Evolutionary conservation across 2,888 invertebrate genomes (phyloP).

Genomic region (Apotomis capreana): DNA sequence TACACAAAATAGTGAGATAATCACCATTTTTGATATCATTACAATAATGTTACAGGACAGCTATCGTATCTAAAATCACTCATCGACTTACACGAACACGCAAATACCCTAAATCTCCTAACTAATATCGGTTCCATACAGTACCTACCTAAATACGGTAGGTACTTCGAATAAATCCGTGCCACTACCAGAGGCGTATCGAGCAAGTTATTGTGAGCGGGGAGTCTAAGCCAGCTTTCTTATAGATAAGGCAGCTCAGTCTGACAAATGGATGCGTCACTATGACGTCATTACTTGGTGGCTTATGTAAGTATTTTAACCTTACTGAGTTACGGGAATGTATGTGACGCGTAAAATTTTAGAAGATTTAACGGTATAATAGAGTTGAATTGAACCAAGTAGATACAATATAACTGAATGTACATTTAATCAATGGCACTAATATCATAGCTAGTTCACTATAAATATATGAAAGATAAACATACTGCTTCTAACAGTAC

Average conservation of each 20-base stretch:
- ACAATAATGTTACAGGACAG: no score
- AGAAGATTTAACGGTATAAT: no score
- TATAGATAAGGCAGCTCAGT: slow-evolving; percentile 73
- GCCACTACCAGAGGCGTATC: slow-evolving; percentile 55
- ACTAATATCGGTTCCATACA: slow-evolving; percentile 10
- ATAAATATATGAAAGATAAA: no score
- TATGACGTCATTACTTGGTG: slow-evolving; percentile 62
- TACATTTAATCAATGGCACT: no score
- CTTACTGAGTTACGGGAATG: background rate
- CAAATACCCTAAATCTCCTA: background rate
- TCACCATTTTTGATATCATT: no score
- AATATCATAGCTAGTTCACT: no score
- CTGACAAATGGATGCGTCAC: slow-evolving; percentile 72
- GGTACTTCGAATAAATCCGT: slow-evolving; percentile 45
- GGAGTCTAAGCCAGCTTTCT: slow-evolving; percentile 66
- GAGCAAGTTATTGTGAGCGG: slow-evolving; percentile 66
- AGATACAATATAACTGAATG: no score
- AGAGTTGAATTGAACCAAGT: no score
- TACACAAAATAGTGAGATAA: no score
- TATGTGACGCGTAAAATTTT: background rate
- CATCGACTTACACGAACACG: no score
- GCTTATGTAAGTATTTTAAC: slow-evolving; percentile 26
- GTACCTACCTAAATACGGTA: slow-evolving; percentile 15
- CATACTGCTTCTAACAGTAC: no score
- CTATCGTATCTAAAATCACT: background rate